phyloP scores from a whole-genome alignment of 2,888 invertebrate species.

The Plusia festucae region DNA sequence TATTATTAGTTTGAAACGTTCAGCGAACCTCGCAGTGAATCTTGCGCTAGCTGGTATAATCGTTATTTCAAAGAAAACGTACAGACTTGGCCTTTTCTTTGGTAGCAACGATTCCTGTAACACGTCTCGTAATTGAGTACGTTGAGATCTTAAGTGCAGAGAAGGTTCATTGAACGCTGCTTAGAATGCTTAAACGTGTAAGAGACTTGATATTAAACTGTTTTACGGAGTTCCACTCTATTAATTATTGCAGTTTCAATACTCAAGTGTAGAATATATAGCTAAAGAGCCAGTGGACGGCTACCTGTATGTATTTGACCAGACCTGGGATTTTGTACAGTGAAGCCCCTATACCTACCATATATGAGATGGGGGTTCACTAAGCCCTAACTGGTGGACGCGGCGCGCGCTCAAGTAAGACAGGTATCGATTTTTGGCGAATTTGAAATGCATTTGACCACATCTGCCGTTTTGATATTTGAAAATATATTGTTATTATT shows the following conservation, averaged over 20 bases:
- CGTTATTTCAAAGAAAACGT: background rate
- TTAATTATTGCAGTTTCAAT: background rate
- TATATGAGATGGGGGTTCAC: no score
- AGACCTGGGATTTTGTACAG: no score
- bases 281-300: no score
- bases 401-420: no score
- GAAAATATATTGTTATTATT: no score
- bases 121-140: background rate
- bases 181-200: background rate
- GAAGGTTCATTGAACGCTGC: background rate
- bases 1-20: conserved; percentile 22
- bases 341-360: no score
- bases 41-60: background rate
- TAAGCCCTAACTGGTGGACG: no score
- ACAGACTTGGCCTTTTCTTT: background rate
- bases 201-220: background rate
- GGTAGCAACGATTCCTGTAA: background rate
- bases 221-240: background rate
- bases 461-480: no score
- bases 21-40: background rate
- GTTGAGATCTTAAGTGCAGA: background rate
- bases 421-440: no score
- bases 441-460: no score
- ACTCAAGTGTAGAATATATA: background rate
- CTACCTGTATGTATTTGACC: no score